Percentiles rank a stretch among this genome's conserved stretches.
phyloP scores from a whole-genome alignment of 2,797 vertebrate species.

The Diglossa cyanea region DNA sequence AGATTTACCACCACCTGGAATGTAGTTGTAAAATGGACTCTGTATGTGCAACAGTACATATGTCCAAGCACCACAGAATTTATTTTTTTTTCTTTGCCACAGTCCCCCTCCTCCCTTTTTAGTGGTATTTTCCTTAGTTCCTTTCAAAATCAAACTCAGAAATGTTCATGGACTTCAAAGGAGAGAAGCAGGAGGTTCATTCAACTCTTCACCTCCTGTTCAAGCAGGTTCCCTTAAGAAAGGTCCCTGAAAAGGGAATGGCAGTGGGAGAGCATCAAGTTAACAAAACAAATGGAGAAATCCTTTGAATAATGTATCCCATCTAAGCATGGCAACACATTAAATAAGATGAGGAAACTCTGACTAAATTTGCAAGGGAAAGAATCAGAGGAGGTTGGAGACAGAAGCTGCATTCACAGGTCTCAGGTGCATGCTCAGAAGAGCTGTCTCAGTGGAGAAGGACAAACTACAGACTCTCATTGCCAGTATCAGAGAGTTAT shows the following conservation, averaged over 20 bases:
- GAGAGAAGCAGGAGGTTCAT: conserved; percentile 32
- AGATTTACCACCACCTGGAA: not conserved
- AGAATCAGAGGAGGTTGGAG: not conserved
- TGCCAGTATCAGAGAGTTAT: accelerated
- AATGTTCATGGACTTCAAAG: conserved; percentile 43
- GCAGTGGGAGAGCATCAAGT: conserved; percentile 15
- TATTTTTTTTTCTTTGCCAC: not conserved
- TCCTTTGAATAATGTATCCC: not conserved
- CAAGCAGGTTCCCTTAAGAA: not conserved
- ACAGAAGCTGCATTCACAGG: not conserved
- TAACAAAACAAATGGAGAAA: conserved; percentile 31
- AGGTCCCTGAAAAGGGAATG: conserved; percentile 43
- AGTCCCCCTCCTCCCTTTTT: not conserved
- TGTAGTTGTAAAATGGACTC: not conserved
- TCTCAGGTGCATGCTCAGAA: not conserved
- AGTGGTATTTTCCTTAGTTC: conserved; percentile 11
- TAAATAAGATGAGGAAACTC: not conserved
- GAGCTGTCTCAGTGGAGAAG: not conserved
- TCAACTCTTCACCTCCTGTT: conserved; percentile 45
- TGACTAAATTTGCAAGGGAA: not conserved
- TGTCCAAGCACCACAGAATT: not conserved
- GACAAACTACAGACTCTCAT: not conserved
- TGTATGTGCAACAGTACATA: not conserved
- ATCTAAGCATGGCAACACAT: not conserved
- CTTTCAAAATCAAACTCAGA: conserved; percentile 39